Evolutionary conservation across 2,888 invertebrate genomes (phyloP), one percentile per base, ranked within the genome.

Genomic region (Eupithecia exiguata): DNA sequence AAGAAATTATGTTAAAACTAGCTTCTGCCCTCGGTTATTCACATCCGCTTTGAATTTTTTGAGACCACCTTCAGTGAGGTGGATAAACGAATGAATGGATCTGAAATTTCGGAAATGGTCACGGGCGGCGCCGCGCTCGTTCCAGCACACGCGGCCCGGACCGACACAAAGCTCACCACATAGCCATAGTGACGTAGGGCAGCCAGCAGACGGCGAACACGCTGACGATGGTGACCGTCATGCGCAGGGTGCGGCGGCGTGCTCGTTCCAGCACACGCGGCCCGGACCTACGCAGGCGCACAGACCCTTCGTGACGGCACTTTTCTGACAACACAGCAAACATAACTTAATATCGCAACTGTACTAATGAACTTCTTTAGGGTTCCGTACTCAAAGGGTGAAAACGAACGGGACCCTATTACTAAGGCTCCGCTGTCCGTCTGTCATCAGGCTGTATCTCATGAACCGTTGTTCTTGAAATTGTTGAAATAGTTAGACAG

Each of bases 161-260:
- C 43, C 96, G 90, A 35, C 97, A 94, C 73, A 97, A n/a, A n/a
- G n/a, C n/a, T n/a, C 43, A 97, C 97, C 97, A 97, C 82, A 97
- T 94, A 0, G 96, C 96, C 94, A 97, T 97, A 49, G 96, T 95
- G 40, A 96, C 96, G 87, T 97, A 97, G 0, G 97, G 97, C 58
- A 97, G 96, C 96, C 97, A 97, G 90, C 97, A 97, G 83, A 96
- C 93, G 43, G 97, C 96, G 88, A 97, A 97, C 61, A 96, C 97
- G 5, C 96, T 90, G 12, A 97, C 97, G 77, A 97, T 97, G 72
- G 96, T 96, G 74, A 97, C 94, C 0, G 97, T 97, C 97, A 97
- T 97, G 80, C 96, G 95, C 65, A 97, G 93, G 0, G 97, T 97
- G 74, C 97, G 93, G 14, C 95, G 95, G 9, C 96, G 92, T 0